Conservation (phyloP, 2,797 vertebrate species). For the Vespertilio murinus region DNA sequence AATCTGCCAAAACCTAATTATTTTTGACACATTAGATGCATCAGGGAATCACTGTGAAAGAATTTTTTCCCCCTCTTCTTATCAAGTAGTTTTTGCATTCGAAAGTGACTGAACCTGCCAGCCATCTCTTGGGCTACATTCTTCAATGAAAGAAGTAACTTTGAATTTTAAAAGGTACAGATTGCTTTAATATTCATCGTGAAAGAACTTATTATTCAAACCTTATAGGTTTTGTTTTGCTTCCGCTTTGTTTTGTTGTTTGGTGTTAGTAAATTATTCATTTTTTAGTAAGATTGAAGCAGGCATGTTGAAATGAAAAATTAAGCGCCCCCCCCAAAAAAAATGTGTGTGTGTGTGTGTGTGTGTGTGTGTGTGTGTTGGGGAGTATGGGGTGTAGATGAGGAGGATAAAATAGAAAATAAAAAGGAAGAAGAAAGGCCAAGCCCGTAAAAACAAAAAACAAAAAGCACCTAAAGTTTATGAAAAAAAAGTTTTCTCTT, state of each 20-base stretch:
- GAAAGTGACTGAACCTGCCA: constrained; percentile 93
- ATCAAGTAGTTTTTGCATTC: constrained; percentile 97
- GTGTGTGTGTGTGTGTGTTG: not conserved
- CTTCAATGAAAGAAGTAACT: constrained; percentile 92
- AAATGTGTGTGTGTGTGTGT: not conserved
- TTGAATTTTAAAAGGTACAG: constrained; percentile 99
- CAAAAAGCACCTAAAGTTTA: constrained; percentile 15
- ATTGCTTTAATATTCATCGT: constrained; percentile 98
- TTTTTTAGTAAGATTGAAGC: constrained; percentile 72
- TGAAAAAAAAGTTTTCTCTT: not conserved
- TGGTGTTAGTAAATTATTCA: constrained; percentile 83
- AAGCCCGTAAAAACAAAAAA: not conserved
- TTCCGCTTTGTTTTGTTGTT: constrained; percentile 77
- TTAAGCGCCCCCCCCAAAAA: not conserved
- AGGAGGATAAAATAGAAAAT: constrained; percentile 20
- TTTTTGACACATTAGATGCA: constrained; percentile 99
- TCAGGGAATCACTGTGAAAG: constrained; percentile 93
- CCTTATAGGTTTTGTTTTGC: constrained; percentile 87
- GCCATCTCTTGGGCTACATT: constrained; percentile 95
- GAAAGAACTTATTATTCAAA: constrained; percentile 98
- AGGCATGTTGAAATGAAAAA: constrained; percentile 76
- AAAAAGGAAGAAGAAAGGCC: not conserved
- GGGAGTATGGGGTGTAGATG: not conserved
- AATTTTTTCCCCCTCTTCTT: constrained; percentile 85
- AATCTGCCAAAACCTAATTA: constrained; percentile 99